A percentile compares a stretch with the other conserved stretches of the same genome.
Evolutionary conservation across 30 jellyfish, hydroid and myxozoan genomes (phyloP).

Genomic region (Aurelia coerulea): DNA sequence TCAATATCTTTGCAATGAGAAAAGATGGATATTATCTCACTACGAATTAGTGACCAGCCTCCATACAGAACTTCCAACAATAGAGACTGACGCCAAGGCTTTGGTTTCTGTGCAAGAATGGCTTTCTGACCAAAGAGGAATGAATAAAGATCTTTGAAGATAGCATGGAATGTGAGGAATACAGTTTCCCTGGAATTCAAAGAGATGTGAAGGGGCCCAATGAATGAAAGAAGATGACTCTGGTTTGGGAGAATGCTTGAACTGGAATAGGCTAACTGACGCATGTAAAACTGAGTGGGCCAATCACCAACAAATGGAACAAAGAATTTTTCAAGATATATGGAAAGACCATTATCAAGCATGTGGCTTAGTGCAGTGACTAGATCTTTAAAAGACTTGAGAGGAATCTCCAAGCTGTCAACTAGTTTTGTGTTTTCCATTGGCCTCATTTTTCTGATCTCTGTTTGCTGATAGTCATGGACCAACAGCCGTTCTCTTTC

Average conservation of each 20-base stretch:
- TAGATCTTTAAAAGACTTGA: conserved; percentile 3
- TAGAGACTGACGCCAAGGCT: conserved; percentile 62
- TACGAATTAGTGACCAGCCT: conserved; percentile 41
- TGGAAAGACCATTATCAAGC: conserved; percentile 60
- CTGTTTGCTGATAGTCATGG: conserved; percentile 20
- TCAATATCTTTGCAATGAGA: conserved; percentile 17
- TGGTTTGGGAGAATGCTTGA: not conserved
- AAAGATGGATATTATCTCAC: not conserved
- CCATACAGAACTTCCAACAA: conserved; percentile 60
- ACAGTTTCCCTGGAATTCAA: conserved; percentile 57
- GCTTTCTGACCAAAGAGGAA: conserved; percentile 45
- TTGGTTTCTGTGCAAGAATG: conserved; percentile 50
- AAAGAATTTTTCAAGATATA: conserved; percentile 49
- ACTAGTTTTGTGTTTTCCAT: conserved; percentile 28
- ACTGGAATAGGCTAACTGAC: conserved; percentile 22
- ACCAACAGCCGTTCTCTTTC: conserved; percentile 6
- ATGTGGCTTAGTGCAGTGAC: conserved; percentile 9
- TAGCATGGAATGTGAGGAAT: conserved; percentile 23
- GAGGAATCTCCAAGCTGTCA: conserved; percentile 6
- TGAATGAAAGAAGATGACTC: conserved; percentile 30
- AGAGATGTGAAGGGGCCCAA: conserved; percentile 50
- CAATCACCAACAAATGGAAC: conserved; percentile 64
- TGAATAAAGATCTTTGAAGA: conserved; percentile 34
- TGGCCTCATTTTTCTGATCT: conserved; percentile 7
- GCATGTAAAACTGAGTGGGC: conserved; percentile 62